phyloP scores from a whole-genome alignment of 2,113 vertebrate species.

The Lonchura striata region DNA sequence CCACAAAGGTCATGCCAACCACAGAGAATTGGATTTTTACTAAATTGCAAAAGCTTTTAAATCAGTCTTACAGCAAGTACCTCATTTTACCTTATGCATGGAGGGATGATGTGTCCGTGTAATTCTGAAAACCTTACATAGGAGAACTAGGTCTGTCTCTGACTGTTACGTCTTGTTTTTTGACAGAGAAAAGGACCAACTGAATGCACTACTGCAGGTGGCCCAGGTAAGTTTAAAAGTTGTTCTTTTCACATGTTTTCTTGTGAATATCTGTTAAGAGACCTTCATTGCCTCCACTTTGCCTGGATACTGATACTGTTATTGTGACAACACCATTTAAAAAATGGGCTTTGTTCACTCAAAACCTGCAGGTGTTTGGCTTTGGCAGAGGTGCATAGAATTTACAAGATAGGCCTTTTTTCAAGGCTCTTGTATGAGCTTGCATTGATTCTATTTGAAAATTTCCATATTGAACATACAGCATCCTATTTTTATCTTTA shows the following conservation, averaged over 20 bases:
- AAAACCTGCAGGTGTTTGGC: background rate
- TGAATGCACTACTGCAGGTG: conserved; percentile 22
- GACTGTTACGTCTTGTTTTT: background rate
- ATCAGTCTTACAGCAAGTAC: background rate
- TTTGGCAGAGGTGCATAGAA: background rate
- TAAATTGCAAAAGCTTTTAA: conserved; percentile 37
- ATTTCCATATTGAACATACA: background rate
- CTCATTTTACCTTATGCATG: background rate
- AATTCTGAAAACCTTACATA: background rate
- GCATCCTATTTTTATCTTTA: conserved; percentile 15
- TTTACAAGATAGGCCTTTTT: background rate
- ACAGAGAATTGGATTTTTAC: background rate
- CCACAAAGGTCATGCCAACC: background rate
- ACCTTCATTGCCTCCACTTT: background rate
- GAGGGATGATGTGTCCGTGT: background rate
- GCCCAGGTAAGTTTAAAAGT: conserved; percentile 44
- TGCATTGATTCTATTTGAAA: background rate
- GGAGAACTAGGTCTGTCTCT: background rate
- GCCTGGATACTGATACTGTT: background rate
- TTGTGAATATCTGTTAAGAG: background rate
- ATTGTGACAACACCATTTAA: background rate
- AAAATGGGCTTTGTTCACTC: background rate
- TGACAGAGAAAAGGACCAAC: conserved; percentile 60
- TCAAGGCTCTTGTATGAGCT: background rate
- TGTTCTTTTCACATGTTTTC: background rate